Base-by-base conservation (phyloP, 1,140 invertebrate genomes). In the Drosophila tsacasi region DNA sequence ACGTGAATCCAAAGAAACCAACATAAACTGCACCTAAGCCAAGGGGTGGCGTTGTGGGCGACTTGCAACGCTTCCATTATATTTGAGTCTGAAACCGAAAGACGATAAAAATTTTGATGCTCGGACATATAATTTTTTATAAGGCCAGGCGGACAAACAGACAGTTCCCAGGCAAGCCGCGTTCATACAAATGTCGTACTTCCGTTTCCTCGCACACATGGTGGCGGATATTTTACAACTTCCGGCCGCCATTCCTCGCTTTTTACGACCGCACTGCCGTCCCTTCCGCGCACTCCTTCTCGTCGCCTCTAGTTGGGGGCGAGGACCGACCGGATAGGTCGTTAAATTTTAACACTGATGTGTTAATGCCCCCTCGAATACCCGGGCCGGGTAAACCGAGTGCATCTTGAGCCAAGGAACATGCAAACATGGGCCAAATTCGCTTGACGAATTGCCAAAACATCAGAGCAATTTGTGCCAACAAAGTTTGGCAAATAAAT, bases 291-390 rank as follows among this genome's bases (percentile, higher is more conserved):
- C 37, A 46, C 30, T 39, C 21, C 44, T 19, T 12, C 25, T 19
- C 35, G 10, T 10, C 39, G 7, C 23, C 42, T 23, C n/a, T 37
- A 3, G 54, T 47, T 42, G 54, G 32, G 23, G 46, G 46, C 27
- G 47, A 46, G 35, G 50, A 52, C 35, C 49, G 46, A n/a, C 25
- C 17, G 44, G 55, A 63, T 52, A 60, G 76, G 64, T 89, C 83
- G 84, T 87, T 83, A 87, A 87, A 87, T 89, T 87, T 87, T 79
- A 87, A 87, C 84, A 83, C 83, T 78, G 80, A 89, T 87, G 83
- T 87, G 83, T 89, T 87, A 87, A 87, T 89, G 84, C 76, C 72
- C 61, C 67, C 57, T 42, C 58, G 47, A 66, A 30, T 52, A 74
- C 32, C 35, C 5, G 47, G 37, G 37, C n/a, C 50, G 47, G 47